Base-by-base conservation (phyloP, 2,113 vertebrate species). In the Oplegnathus fasciatus region DNA sequence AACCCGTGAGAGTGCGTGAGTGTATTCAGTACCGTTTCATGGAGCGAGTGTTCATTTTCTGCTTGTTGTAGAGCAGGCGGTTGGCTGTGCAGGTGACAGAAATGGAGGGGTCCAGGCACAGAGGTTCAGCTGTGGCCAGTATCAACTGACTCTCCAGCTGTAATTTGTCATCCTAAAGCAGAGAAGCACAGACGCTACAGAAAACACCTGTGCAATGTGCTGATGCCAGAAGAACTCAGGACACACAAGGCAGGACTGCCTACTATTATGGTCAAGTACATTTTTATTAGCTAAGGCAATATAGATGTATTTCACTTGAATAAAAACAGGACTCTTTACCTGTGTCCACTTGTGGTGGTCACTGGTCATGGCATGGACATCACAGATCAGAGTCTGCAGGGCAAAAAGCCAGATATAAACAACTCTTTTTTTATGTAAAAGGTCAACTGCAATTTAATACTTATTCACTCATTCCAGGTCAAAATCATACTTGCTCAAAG, bases 301-400 rank as follows among this genome's bases (percentile, higher is more conserved):
- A 9, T 20, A 48, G 24, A 48, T 50, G 17, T 6, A 46, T 10
- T 28, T 46, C 4, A 55, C n/a, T 14, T n/a, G 8, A 70, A 50
- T 22, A 14, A 30, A 22, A 50, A 66, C 14, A 46, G 13, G 28
- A 30, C 3, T 6, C 26, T 93, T 86, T 90, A 99, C 98, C 97
- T 99, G 98, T 52, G 98, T 99, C 98, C 98, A 99, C 85, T 99
- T 99, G 93, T 99, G 98, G 93, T 99, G 98, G 95, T 99, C 98
- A 93, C 97, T 98, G 89, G 98, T 99, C 96, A 99, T 97, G 83
- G 98, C 97, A 92, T 99, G 98, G 64, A 99, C 97, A 88, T 99
- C 98, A 96, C 98, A 99, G 94, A 98, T 96, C 91, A 99, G 96
- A 92, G 98, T 99, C 98, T 99, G 86, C 15, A 90, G 74, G 80